phyloP scores from a whole-genome alignment of 1,140 invertebrate genomes.

The Doryteuthis pealeii region DNA sequence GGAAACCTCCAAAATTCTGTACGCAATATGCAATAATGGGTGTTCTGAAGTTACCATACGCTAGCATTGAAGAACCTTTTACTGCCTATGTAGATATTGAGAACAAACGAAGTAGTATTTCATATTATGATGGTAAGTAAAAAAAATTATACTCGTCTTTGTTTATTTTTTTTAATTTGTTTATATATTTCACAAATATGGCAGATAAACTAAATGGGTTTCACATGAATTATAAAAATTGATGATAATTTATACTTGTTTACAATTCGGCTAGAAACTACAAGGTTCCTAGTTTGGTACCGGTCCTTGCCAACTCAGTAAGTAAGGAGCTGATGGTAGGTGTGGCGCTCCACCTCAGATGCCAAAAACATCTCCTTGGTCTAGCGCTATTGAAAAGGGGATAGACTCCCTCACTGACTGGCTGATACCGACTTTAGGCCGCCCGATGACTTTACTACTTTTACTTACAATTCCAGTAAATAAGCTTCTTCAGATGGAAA shows the following conservation, averaged over 20 bases:
- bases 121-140: conserved; percentile 84
- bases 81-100: conserved; percentile 81
- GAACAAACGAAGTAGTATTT: conserved; percentile 79
- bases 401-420: no score
- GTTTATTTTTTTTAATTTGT: conserved; percentile 11
- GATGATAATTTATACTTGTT: neutral
- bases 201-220: neutral
- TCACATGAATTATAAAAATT: neutral
- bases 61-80: conserved; percentile 83
- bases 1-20: conserved; percentile 31
- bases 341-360: no score
- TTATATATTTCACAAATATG: neutral
- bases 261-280: no score
- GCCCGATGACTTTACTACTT: no score
- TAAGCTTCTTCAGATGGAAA: neutral
- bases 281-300: no score
- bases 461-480: neutral
- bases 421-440: no score
- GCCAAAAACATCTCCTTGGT: no score
- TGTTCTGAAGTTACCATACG: conserved; percentile 76
- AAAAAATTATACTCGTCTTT: neutral
- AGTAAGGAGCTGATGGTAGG: no score
- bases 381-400: no score
- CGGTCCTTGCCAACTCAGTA: no score
- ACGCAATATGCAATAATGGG: conserved; percentile 40